phyloP scores from a whole-genome alignment of 2,113 vertebrate genomes.

The Ellobius talpinus region DNA sequence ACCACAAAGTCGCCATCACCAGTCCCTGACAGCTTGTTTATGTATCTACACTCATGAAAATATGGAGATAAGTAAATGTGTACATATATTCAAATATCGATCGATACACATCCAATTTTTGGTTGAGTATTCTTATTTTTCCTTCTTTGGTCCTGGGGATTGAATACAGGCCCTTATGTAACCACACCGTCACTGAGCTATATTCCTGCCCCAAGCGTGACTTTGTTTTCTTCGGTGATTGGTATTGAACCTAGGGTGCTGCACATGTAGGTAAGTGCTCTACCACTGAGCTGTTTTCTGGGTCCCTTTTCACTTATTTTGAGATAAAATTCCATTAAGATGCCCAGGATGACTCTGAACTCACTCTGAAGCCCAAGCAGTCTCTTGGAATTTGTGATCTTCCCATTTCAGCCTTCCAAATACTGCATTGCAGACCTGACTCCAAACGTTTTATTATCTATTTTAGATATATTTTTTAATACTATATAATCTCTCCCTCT shows the following conservation, averaged over 20 bases:
- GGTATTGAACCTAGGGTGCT: not conserved
- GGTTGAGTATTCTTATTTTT: not conserved
- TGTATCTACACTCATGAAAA: not conserved
- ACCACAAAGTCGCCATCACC: not conserved
- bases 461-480: not conserved
- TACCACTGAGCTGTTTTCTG: not conserved
- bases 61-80: not conserved
- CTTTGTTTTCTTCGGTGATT: not conserved
- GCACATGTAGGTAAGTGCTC: not conserved
- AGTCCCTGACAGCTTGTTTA: not conserved
- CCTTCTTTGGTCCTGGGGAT: not conserved
- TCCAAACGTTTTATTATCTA: not conserved
- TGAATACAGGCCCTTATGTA: not conserved
- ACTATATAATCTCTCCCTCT: not conserved
- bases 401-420: not conserved
- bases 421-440: not conserved
- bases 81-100: not conserved
- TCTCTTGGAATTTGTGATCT: not conserved
- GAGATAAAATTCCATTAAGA: not conserved
- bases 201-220: not conserved
- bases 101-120: not conserved
- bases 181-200: not conserved
- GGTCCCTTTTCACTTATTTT: not conserved
- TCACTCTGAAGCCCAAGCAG: not conserved
- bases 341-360: not conserved